phyloP scores from a whole-genome alignment of 1,140 invertebrate species.

The Whitmania pigra region DNA sequence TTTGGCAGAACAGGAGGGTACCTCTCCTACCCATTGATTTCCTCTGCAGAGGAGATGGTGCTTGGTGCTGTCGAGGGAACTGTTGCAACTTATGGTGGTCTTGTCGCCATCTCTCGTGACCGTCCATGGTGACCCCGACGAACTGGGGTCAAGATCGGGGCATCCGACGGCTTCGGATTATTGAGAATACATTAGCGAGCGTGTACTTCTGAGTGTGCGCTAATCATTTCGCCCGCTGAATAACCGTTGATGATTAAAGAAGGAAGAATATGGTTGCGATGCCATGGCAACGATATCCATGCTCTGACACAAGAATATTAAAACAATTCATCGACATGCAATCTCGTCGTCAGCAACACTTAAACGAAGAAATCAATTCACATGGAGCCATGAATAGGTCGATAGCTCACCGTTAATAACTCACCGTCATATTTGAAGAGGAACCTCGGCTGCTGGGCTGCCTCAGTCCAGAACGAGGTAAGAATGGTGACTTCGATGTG shows the following conservation, averaged over 20 bases:
- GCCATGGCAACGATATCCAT: neutral
- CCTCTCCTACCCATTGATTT: neutral
- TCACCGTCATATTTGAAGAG: conserved; percentile 1
- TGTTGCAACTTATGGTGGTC: neutral
- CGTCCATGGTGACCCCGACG: neutral
- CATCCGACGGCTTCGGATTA: neutral
- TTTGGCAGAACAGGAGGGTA: conserved; percentile 1
- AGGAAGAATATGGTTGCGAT: neutral
- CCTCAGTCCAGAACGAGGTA: neutral
- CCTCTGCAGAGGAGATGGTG: neutral
- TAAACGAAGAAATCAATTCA: neutral
- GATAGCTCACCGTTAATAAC: neutral
- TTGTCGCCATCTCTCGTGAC: neutral
- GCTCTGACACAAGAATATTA: neutral
- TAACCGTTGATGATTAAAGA: no score
- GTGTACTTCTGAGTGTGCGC: no score
- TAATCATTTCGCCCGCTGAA: no score
- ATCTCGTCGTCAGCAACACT: neutral
- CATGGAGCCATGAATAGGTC: neutral
- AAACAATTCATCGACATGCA: no score
- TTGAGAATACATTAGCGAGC: neutral
- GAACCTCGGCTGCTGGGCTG: neutral
- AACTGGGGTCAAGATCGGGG: conserved; percentile 6
- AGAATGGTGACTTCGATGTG: neutral
- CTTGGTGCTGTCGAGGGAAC: neutral